Base-by-base conservation (phyloP, 1,140 invertebrate species). In the Amphibalanus amphitrite region DNA sequence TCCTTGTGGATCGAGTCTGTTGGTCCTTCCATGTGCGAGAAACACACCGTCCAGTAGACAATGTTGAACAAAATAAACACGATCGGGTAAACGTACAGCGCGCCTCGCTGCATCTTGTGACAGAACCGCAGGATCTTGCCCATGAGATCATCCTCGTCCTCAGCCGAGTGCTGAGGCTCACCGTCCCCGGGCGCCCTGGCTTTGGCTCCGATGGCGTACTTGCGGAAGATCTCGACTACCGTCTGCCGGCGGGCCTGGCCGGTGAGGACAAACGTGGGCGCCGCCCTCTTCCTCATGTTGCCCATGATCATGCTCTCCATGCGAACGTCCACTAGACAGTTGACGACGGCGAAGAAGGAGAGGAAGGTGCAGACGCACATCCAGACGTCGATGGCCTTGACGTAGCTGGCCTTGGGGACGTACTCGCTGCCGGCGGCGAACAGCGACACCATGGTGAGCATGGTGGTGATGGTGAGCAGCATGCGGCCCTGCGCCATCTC, bases 211-310 rank as follows among this genome's bases (percentile, higher is more conserved):
- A 23, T 23, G 13, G 47, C 47, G 47, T 59, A 59, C 47, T 59
- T 59, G 10, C 10, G 10, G 47, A 59, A 59, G 17, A 59, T 59
- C 47, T 59, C 47, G 1, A 59, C 47, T 20, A 59, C 47, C 20
- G 47, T 59, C 47, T 59, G 47, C 10, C 47, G 47, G 26, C 85
- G 78, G 4, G 84, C 86, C 0, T 85, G 85, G 4, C 86, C 84
- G 28, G 85, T 83, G 76, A 86, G 85, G 0, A 85, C 84, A 71
- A 85, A 85, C 25, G 86, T 84, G 67, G 85, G 82, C 77, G 86
- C 86, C 67, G 85, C 85, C 64, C 84, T 83, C 85, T 85, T 86
- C 1, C 84, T 85, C 74, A 86, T 85, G 73, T 85, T 83, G 38
- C 86, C 84, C 74, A 86, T 86, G 25, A 87, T 76, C 1, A 84